A percentile compares a stretch with the other conserved stretches of the same genome.
phyloP scores from a whole-genome alignment of 2,113 vertebrate species.

The Todiramphus chloris region DNA sequence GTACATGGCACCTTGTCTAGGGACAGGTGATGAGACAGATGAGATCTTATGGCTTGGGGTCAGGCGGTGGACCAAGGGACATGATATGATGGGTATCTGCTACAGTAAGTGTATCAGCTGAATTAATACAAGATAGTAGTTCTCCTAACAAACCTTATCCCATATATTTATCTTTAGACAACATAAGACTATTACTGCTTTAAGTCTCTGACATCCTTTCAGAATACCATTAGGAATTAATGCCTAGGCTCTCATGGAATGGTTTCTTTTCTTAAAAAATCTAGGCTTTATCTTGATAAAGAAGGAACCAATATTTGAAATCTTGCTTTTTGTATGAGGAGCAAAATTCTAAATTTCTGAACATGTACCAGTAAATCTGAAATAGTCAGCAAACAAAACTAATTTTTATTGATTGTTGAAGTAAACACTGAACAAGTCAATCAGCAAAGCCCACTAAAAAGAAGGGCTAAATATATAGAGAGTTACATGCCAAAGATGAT shows the following conservation, averaged over 20 bases:
- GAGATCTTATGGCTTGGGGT: background rate
- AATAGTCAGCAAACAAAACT: background rate
- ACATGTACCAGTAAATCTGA: background rate
- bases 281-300: background rate
- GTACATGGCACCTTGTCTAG: fast-evolving
- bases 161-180: background rate
- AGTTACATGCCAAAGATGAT: background rate
- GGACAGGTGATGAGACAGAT: fast-evolving
- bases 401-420: background rate
- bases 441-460: background rate
- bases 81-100: background rate
- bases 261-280: background rate
- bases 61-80: background rate
- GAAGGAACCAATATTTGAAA: background rate
- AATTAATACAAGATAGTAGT: background rate
- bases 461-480: background rate
- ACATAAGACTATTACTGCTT: background rate
- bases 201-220: background rate
- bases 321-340: background rate
- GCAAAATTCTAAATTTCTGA: background rate
- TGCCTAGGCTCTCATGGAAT: background rate
- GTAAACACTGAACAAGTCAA: background rate
- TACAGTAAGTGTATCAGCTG: background rate
- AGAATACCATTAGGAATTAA: background rate
- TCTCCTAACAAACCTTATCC: background rate